A percentile compares a stretch with the other conserved stretches of the same genome.
Evolutionary conservation across 2,113 vertebrate genomes (phyloP).

Genomic region (Scalopus aquaticus): DNA sequence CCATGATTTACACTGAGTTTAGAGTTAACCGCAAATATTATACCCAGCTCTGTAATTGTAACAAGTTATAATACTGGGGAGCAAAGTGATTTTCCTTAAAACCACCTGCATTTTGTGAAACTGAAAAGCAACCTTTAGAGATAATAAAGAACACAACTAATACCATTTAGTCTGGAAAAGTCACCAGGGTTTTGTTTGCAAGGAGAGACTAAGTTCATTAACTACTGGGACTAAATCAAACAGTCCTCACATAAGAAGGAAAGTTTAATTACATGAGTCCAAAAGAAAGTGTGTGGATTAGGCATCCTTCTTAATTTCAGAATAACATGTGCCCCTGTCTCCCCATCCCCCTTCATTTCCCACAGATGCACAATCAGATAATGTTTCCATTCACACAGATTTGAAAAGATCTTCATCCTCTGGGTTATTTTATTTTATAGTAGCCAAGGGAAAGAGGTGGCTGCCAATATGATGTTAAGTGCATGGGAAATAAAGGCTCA

Average conservation of each 20-base stretch:
- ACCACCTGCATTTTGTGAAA: background rate
- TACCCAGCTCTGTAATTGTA: background rate
- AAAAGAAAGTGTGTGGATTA: background rate
- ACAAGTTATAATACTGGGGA: background rate
- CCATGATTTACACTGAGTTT: background rate
- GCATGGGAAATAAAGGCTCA: slow-evolving; percentile 57
- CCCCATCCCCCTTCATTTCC: background rate
- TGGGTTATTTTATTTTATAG: slow-evolving; percentile 56
- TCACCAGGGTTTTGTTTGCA: background rate
- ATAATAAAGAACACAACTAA: background rate
- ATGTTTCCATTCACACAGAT: slow-evolving; percentile 54
- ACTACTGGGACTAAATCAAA: background rate
- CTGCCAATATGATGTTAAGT: slow-evolving; percentile 68
- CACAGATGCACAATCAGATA: slow-evolving; percentile 17
- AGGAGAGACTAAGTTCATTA: background rate
- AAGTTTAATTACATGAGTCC: background rate
- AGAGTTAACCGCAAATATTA: background rate
- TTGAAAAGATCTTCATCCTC: slow-evolving; percentile 55
- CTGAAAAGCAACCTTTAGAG: background rate
- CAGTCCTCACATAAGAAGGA: background rate
- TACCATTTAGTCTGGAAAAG: background rate
- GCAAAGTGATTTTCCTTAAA: background rate
- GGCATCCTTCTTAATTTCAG: background rate
- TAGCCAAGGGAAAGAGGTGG: slow-evolving; percentile 58
- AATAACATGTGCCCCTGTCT: background rate